These are phyloP conservation scores for Peromyscus nudipes DNA, from an alignment of 2,797 vertebrate genomes.

Conservation along the genomic window DNA sequence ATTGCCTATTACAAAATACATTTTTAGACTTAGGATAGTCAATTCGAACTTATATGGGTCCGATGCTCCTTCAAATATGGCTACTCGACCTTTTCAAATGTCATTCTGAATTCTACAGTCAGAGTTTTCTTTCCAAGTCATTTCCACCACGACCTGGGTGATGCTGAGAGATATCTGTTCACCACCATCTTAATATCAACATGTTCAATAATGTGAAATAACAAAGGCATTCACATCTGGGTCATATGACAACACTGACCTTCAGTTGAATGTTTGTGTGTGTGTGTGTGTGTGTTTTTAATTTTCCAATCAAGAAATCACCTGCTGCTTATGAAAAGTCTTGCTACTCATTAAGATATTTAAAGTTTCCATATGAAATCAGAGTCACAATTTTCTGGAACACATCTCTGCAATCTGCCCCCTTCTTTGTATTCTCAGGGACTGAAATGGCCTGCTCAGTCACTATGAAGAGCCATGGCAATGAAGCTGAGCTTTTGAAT, in stretches of 20 bases:
- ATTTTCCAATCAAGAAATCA: conserved; percentile 41
- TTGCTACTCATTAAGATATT: neutral
- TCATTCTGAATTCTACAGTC: neutral
- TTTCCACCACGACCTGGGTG: neutral
- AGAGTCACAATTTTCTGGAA: neutral
- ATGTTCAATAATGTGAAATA: conserved; percentile 47
- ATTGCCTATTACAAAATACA: neutral
- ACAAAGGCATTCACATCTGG: neutral
- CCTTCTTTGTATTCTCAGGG: neutral
- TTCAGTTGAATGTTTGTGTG: neutral
- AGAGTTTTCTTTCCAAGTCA: neutral
- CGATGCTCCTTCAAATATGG: neutral
- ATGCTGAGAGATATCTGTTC: neutral
- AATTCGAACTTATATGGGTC: neutral
- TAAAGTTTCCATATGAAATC: conserved; percentile 9
- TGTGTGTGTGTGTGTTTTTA: no score
- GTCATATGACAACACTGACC: neutral
- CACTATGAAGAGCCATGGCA: neutral
- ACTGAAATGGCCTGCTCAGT: neutral
- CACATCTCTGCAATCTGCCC: neutral
- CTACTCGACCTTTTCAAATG: neutral
- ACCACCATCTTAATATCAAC: neutral
- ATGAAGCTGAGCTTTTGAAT: neutral
- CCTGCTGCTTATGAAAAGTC: neutral
- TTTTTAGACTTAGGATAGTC: neutral